Evolutionary conservation across 2,888 invertebrate genomes (phyloP), one percentile per base, ranked within the genome.

Genomic region (Dicycla oo): DNA sequence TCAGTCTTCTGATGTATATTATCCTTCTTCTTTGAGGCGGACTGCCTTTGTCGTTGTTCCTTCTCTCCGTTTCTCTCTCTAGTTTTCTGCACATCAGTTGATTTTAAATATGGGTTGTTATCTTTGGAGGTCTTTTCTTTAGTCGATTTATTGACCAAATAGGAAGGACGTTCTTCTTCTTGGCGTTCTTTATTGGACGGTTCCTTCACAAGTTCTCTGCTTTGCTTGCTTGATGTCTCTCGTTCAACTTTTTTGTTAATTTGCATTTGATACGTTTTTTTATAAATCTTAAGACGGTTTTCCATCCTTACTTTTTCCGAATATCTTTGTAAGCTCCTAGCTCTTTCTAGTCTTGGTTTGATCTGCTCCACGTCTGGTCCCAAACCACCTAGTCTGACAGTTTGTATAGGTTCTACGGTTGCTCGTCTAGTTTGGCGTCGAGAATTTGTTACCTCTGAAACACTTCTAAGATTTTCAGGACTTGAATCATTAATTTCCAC

Each of bases 261-360:
- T 38, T 94, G 93, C 51, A 83, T 86, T 87, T 94, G 90, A 40
- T 91, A 78, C 0, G 91, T 88, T 65, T 91, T 93, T 82, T 94
- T 95, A 73, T 96, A 96, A 78, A 96, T 95, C 86, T 88, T 93
- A 4, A 95, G 85, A 30, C 95, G 89, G 78, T 96, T 96, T 86
- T 94, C 95, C 93, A 94, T 95, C 82, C 96, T 90, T 0, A 96
- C 94, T 78, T 93, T 95, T 86, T 96, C 96, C 3, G 96, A 96
- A 86, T 96, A 96, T 80, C 96, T 92, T 86, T 96, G 96, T 40
- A 96, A 90, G 68, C 96, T 95, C 80, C 94, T 90, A 61, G 96
- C 95, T 89, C 96, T 91, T 83, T 95, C 95, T 54, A 95, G 80
- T 73, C 95, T 91, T 26, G 96, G 96, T 81, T 91, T 94, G 20